Evolutionary conservation across 64 coral and sea anemone genomes (phyloP).

Genomic region (Stichodactyla mertensii): DNA sequence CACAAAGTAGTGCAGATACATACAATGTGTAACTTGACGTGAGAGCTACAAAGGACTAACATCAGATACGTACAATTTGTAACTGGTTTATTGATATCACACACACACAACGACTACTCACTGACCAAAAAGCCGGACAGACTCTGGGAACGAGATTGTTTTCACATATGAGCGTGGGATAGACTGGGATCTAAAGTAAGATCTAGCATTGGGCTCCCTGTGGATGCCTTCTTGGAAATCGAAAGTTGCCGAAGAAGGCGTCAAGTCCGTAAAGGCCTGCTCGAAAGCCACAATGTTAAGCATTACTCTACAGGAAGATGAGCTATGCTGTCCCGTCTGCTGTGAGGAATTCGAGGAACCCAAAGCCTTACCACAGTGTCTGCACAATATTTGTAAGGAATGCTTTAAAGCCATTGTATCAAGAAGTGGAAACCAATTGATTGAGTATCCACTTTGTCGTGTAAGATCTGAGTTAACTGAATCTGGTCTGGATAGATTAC

Average conservation of each 20-base stretch:
- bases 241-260: not conserved
- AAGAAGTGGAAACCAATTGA: conserved; percentile 4
- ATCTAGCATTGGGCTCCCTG: not conserved
- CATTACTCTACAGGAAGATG: conserved; percentile 32
- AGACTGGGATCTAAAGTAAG: not conserved
- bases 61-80: no score
- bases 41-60: no score
- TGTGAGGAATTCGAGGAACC: conserved; percentile 72
- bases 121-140: no score
- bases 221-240: not conserved
- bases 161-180: not conserved
- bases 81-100: no score
- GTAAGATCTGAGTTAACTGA: conserved; percentile 36
- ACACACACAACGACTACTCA: no score
- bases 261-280: not conserved
- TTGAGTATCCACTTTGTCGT: conserved; percentile 76
- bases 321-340: conserved; percentile 76
- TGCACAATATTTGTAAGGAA: conserved; percentile 69
- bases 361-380: conserved; percentile 60
- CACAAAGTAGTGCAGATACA: no score
- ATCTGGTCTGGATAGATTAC: conserved; percentile 47
- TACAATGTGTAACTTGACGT: no score
- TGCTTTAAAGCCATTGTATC: conserved; percentile 48
- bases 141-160: no score
- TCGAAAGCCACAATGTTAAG: not conserved